Conservation (phyloP, 1,140 invertebrate species). For the Drosophila kikkawai region DNA sequence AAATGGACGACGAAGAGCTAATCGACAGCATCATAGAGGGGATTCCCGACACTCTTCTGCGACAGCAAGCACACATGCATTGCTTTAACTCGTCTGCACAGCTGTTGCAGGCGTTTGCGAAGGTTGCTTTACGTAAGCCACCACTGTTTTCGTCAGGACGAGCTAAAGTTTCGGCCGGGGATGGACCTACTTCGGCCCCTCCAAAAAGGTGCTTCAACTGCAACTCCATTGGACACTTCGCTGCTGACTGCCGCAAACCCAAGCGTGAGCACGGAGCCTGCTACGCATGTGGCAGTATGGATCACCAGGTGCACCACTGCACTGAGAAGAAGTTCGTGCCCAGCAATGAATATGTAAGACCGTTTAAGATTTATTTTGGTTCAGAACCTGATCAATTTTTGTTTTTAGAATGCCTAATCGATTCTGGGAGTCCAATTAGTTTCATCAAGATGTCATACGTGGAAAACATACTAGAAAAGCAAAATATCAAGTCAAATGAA, state of each 20-base stretch:
- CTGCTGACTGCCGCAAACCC: conserved; percentile 4
- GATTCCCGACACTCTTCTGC: not conserved
- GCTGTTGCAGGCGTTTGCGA: not conserved
- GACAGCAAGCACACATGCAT: conserved; percentile 8
- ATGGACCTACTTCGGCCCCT: not conserved
- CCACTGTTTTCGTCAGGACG: not conserved
- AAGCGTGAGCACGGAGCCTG: conserved; percentile 8
- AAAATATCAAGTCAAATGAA: not conserved
- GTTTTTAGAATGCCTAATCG: conserved; percentile 4
- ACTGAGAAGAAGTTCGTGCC: not conserved
- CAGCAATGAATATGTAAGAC: conserved; percentile 5
- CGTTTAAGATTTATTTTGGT: not conserved
- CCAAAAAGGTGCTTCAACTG: not conserved
- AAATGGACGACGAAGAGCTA: not conserved
- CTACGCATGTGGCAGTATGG: conserved; percentile 2
- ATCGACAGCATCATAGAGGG: conserved; percentile 6
- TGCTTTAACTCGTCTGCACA: not conserved
- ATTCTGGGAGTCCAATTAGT: conserved; percentile 8
- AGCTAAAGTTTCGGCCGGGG: not conserved
- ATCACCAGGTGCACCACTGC: not conserved
- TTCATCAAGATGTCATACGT: not conserved
- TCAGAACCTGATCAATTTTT: not conserved
- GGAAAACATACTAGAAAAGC: not conserved
- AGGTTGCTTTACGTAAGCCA: not conserved
- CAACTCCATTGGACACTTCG: conserved; percentile 5